Base-by-base conservation (phyloP, 2,888 invertebrate genomes). In the Pasiphila rectangulata region DNA sequence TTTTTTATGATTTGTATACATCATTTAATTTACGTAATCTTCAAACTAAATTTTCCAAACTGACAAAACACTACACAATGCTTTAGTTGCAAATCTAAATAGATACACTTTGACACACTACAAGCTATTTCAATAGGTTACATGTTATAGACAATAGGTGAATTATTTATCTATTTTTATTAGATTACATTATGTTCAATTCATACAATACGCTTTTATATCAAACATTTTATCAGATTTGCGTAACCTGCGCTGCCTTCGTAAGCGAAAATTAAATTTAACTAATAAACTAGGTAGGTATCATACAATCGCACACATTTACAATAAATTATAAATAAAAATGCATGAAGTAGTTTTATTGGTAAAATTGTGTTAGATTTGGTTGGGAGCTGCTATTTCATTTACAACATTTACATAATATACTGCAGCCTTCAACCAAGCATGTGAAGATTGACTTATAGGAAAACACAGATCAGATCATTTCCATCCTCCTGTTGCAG, bases 81-180 rank as follows among this genome's bases (percentile, higher is more conserved):
- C 71, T 67, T 79, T 76, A 64, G 69, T 59, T 51, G 46, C 23
- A 16, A 46, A 45, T 55, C 37, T 46, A 50, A 56, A 50, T 55
- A 51, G 77, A 79, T 84, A 84, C 82, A 84, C 83, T 81, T 84
- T 81, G 68, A 78, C 74, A 77, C 73, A 71, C 80, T 83, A 81
- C 67, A 65, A 61, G 59, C 80, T 79, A 83, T 70, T 59, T 65
- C 63, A 66, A 71, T 67, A 64, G 69, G 68, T 75, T 79, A 74
- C 57, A 71, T 71, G 60, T 68, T 65, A 72, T 64, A 62, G 71
- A 74, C 72, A 77, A 82, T 81, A 79, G 54, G 45, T 56, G 50
- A 56, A 7, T 50, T 50, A 46, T n/a, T n/a, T n/a, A n/a, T n/a
- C 46, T 53, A 46, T 51, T 49, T 49, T 46, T 53, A 45, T 40